Evolutionary conservation across 2,797 vertebrate genomes (phyloP), one percentile per base, ranked within the genome.

Genomic region (Schizothorax lantsangensis): DNA sequence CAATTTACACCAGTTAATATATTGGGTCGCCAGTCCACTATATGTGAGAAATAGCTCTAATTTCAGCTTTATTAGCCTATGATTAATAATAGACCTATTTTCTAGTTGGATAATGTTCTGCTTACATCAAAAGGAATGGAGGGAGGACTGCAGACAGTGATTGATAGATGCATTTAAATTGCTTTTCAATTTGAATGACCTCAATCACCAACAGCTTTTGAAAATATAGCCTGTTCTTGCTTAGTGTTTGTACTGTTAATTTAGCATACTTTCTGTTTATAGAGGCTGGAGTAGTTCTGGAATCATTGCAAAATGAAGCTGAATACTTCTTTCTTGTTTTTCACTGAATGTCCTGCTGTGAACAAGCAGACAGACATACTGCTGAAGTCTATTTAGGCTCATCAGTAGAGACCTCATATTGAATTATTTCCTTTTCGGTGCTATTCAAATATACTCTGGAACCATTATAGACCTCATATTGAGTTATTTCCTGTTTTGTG

Each of bases 111-210:
- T 81, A 81, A 38, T 81, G 40, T 23, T 68, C 40, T 54, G 23
- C 71, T 69, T 49, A 43, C 19, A 78, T 83, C 38, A 71, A 69
- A 40, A 43, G 11, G 7, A 59, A 49, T n/a, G 49, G 17, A 40
- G 43, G 30, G 14, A 9, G 10, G 59, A 80, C 78, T 45, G 38
- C 8, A 66, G 83, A 79, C 83, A 74, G 43, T 87, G 81, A 89
- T 87, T 85, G 77, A 89, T 89, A 2, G 45, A 45, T 79, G 21
- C 81, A 85, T 84, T 89, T 85, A 72, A 88, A 88, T 84, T 57
- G 66, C 30, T 77, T 73, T 54, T 87, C 43, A 45, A 68, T 21
- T 71, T 59, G 21, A 87, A 86, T 52, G 45, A n/a, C 52, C 52
- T 81, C 43, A 81, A 64, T 74, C 62, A 45, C 62, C 72, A 68